Evolutionary conservation across 2,888 invertebrate species (phyloP).

Genomic region (Polia nebulosa): DNA sequence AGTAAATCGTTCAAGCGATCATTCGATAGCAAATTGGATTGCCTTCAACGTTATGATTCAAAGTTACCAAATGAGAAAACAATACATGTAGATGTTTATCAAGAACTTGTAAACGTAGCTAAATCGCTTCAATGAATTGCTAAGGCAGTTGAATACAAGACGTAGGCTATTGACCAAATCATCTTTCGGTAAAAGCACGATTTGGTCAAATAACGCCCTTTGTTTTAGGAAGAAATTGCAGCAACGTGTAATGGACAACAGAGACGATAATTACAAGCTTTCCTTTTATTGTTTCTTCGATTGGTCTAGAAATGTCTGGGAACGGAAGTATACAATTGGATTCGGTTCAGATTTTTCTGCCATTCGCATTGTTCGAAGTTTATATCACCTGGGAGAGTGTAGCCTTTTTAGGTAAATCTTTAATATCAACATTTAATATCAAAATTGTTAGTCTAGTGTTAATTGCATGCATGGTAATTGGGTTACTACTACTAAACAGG

Average conservation of each 20-base stretch:
- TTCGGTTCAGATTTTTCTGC: slow-evolving; percentile 63
- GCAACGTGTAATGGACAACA: slow-evolving; percentile 48
- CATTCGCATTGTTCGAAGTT: slow-evolving; percentile 58
- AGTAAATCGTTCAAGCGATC: slow-evolving; percentile 75
- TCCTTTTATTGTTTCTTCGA: slow-evolving; percentile 76
- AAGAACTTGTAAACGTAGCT: slow-evolving; percentile 73
- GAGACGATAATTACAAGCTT: slow-evolving; percentile 71
- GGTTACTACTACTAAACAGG: no score
- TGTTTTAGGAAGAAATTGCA: slow-evolving; percentile 63
- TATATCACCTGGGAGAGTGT: slow-evolving; percentile 34
- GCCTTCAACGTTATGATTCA: slow-evolving; percentile 75
- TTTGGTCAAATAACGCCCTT: slow-evolving; percentile 60
- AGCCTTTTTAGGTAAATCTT: slow-evolving; percentile 33
- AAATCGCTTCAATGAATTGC: slow-evolving; percentile 66
- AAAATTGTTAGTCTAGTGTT: not conserved
- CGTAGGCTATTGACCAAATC: slow-evolving; percentile 52
- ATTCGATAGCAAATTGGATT: slow-evolving; percentile 65
- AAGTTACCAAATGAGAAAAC: slow-evolving; percentile 71
- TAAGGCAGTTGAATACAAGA: slow-evolving; percentile 53
- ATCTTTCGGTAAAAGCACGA: slow-evolving; percentile 61
- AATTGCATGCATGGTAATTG: not conserved
- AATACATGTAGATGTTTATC: slow-evolving; percentile 73
- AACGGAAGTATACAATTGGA: slow-evolving; percentile 76
- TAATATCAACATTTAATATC: slow-evolving; percentile 13
- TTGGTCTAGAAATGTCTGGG: slow-evolving; percentile 75